Base-by-base conservation (phyloP, 1,140 invertebrate genomes). In the Drosophila ohnishii region DNA sequence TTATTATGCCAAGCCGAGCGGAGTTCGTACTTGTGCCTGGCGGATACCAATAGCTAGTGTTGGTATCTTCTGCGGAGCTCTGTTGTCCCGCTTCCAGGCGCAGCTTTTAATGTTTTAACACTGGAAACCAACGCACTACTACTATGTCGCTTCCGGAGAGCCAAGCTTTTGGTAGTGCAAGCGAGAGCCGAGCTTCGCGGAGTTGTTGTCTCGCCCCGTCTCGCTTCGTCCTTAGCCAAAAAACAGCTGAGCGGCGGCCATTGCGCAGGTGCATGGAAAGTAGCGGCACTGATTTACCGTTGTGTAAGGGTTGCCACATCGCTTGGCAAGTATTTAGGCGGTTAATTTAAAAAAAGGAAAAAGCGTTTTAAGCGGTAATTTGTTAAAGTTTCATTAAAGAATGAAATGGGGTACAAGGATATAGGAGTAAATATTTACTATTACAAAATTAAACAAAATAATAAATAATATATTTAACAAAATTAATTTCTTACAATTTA, bases 21-120 rank as follows among this genome's bases (percentile, higher is more conserved):
- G 72, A 76, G 72, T 84, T 72, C 56, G 70, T 59, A 72, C 45
- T 58, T 67, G 77, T 66, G 51, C 59, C 59, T 61, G 72, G 47
- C 82, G 77, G 84, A 88, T 88, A 88, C 84, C 80, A 88, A 88
- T 80, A 88, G 84, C 78, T 88, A 78, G 80, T 84, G 84, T 87
- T 87, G 84, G 80, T 86, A 86, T 87, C 79, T 87, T 86, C 83
- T 75, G 78, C 25, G 63, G 63, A 32, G 42, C 65, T 75, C 61
- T 78, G 76, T 78, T 88, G 85, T 80, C 84, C 79, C 69, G 76
- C 82, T 87, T 87, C 84, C 84, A 87, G 76, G 25, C 45, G 65
- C 67, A 87, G 83, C 83, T 87, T 88, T 86, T 61, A 65, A 86
- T 88, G 83, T 86, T 87, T 87, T 67, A 88, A 83, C 84, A 88